Evolutionary conservation across 2,113 vertebrate species (phyloP).

Genomic region (Poecilia latipinna): DNA sequence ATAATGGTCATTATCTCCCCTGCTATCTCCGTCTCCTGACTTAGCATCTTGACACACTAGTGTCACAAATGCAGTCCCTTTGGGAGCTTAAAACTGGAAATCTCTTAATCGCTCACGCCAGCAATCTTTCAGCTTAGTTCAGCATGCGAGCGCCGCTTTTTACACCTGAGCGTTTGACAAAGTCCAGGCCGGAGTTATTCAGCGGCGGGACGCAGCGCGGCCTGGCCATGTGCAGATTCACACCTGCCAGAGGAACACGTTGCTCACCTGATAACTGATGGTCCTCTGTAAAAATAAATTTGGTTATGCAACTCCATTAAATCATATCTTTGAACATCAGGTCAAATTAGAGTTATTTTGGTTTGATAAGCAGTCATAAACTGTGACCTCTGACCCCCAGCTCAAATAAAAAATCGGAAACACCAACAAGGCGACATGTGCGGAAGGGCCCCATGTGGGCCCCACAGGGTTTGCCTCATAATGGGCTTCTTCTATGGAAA

Average conservation of each 20-base stretch:
- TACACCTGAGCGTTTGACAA: slow-evolving; percentile 38
- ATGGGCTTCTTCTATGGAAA: not conserved
- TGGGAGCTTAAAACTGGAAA: slow-evolving; percentile 25
- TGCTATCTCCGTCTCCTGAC: not conserved
- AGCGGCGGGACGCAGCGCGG: slow-evolving; percentile 12
- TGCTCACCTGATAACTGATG: not conserved
- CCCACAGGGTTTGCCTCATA: not conserved
- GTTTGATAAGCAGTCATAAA: not conserved
- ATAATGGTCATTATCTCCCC: not conserved
- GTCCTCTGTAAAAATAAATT: not conserved
- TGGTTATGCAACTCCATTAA: not conserved
- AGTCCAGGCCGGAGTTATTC: slow-evolving; percentile 46
- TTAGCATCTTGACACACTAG: slow-evolving; percentile 10
- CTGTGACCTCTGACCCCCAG: not conserved
- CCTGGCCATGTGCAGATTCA: not conserved
- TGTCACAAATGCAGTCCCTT: slow-evolving; percentile 3
- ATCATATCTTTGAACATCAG: not conserved
- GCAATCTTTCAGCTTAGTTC: slow-evolving; percentile 52
- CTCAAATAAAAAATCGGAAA: not conserved
- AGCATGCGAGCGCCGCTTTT: slow-evolving; percentile 38
- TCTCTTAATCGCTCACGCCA: slow-evolving; percentile 42
- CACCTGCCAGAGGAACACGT: not conserved
- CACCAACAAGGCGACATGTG: not conserved
- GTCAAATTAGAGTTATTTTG: too few species aligned
- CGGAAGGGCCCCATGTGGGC: not conserved